Percentiles rank a stretch among this genome's conserved stretches.
Conservation (phyloP, 1,140 invertebrate genomes). For the Cyclina sinensis region DNA sequence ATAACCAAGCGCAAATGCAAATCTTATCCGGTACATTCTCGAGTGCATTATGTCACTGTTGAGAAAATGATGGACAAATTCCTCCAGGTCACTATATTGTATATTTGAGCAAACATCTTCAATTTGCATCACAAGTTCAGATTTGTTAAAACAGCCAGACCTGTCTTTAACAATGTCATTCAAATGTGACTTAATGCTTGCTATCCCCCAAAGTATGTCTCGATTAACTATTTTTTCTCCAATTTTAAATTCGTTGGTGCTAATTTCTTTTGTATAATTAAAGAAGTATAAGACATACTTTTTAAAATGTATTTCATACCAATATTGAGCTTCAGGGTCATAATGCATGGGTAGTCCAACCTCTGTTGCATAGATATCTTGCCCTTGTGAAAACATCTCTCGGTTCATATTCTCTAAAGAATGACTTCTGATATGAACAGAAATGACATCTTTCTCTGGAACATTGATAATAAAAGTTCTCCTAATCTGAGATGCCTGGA, state of each 20-base stretch:
- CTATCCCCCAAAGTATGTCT: neutral
- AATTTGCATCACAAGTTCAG: neutral
- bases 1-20: neutral
- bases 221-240: neutral
- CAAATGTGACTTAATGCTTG: neutral
- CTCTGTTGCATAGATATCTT: neutral
- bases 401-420: neutral
- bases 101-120: neutral
- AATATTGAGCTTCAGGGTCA: neutral
- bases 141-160: neutral
- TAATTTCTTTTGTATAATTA: neutral
- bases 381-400: neutral
- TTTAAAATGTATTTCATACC: neutral
- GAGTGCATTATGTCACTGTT: neutral
- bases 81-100: neutral
- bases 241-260: neutral
- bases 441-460: neutral
- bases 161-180: neutral
- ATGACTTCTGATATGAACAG: neutral
- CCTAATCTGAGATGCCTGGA: neutral
- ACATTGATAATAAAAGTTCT: constrained; percentile 1
- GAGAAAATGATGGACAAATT: neutral
- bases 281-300: neutral
- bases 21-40: neutral
- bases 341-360: neutral